Evolutionary conservation across 2,888 invertebrate genomes (phyloP), one percentile per base, ranked within the genome.

Genomic region (Anarsia innoxiella): DNA sequence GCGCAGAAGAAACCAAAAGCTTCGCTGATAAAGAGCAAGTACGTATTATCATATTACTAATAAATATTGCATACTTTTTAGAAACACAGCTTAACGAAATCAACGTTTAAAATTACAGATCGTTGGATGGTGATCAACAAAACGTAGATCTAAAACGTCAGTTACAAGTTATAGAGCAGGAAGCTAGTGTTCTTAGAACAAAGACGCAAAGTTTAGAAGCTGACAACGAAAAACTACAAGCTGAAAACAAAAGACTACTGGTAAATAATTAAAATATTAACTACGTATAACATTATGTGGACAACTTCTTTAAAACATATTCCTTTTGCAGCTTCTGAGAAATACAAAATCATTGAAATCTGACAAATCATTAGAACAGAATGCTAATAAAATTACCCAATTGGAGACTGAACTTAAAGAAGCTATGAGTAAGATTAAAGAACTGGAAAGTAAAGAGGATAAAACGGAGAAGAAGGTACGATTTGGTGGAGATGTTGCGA

Each of bases 131-230:
- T 40, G 90, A 90, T 49, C 88, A 88, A 61, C 88, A 89, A 63
- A 86, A 88, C 40, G 72, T 92, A 6, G 93, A 93, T 66, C 63
- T 91, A 30, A 91, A 90, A 66, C 78, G 91, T 37, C 93, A 94
- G 66, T 75, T 94, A 29, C 91, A 92, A 74, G 86, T 91, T 1
- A 89, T 93, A 36, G 93, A 93, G 66, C 91, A 93, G 69, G 94
- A 94, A 74, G 90, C 91, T 2, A 83, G 83, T 36, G 88, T 91
- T 33, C 73, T 93, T 34, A 82, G 92, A 46, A 82, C 87, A 15
- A 93, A 91, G 72, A 88, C 89, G 11, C 88, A 89, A 58, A 86
- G 83, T 19, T 68, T 94, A 13, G 93, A 94, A 74, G 75, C 75
- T 23, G 93, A 94, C 59, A 93, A 93, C 59, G 93, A 94, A 47